Base-by-base conservation (phyloP, 2,113 vertebrate species). In the Meriones unguiculatus region DNA sequence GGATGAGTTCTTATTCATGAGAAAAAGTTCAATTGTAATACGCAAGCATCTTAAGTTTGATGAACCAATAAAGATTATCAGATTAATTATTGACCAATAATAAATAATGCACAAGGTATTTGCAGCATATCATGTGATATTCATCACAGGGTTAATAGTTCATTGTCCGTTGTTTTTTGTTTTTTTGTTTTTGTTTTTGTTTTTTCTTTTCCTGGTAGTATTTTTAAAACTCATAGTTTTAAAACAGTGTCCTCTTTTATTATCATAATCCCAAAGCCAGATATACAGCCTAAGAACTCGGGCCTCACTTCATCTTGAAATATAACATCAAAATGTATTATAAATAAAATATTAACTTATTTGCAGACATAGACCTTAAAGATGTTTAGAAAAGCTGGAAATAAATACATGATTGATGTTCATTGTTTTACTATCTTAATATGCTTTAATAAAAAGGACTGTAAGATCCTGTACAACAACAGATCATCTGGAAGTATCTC, bases 331-430 rank as follows among this genome's bases (percentile, higher is more conserved):
- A 93, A 94, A 54, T 72, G 12, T 59, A 80, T 80, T 87, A 92
- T 88, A 87, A 91, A 94, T 92, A 50, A 90, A 82, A 90, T 81
- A 91, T 54, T 69, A 96, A 69, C 59, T 73, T 2, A 94, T 91
- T 95, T 96, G 92, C 75, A 95, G 6, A 94, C 20, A 77, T 30
- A 72, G 2, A 6, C 24, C 46, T 91, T 59, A 64, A 70, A 96
- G 54, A 89, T 76, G 22, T 69, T 97, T 88, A 96, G 69, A 97
- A 97, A 86, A 90, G 22, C 32, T 94, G 41, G 46, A 97, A 95
- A 62, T 81, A 97, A 95, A 62, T 81, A 93, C 72, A 73, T 94
- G 57, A 96, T 94, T 90, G 91, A 89, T 96, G 65, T 88, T 94
- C 75, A 88, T 81, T 96, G 59, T 81, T 96, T 87, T 97, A 14